A percentile compares a stretch with the other conserved stretches of the same genome.
Conservation (phyloP, 2,113 vertebrate genomes). For the Xiphorhynchus elegans region DNA sequence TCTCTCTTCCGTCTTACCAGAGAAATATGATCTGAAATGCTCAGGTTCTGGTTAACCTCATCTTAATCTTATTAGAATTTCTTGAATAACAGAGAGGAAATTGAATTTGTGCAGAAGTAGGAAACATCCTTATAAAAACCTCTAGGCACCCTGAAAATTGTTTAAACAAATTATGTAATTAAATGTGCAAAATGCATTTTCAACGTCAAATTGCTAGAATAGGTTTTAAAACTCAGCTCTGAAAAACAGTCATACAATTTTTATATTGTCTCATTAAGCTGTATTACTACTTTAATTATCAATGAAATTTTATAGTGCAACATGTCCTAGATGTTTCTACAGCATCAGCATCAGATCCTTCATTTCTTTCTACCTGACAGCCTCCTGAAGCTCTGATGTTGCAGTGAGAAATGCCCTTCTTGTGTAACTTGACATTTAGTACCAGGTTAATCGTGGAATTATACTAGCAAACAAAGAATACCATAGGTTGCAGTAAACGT, state of each 20-base stretch:
- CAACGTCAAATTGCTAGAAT: background rate
- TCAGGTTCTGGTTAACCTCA: background rate
- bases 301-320: background rate
- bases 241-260: background rate
- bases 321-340: background rate
- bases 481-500: background rate
- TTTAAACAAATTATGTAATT: background rate
- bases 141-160: background rate
- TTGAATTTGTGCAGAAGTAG: background rate
- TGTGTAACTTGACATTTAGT: background rate
- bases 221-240: background rate
- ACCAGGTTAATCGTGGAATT: accelerated
- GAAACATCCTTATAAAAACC: background rate
- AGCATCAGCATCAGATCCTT: background rate
- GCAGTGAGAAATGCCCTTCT: background rate
- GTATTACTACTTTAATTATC: background rate
- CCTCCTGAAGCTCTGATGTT: background rate
- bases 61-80: background rate
- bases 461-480: background rate
- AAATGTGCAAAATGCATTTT: background rate
- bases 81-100: background rate
- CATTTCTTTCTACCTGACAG: background rate
- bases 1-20: background rate
- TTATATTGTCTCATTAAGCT: background rate
- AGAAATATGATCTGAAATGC: background rate